phyloP scores from a whole-genome alignment of 2,888 invertebrate genomes.

The Psylliodes chrysocephalus region DNA sequence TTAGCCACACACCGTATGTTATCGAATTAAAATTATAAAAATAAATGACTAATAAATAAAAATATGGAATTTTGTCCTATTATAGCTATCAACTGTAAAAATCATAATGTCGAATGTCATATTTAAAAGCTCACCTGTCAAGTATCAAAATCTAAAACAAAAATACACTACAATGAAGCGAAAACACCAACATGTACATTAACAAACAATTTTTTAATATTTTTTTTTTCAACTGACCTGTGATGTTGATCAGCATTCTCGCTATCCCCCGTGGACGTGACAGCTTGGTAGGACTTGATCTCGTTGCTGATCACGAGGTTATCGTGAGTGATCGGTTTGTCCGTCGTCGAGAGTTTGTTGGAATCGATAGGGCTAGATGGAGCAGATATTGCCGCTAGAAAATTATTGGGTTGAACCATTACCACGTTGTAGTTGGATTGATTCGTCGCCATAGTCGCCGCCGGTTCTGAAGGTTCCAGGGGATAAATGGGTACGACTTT shows the following conservation, averaged over 20 bases:
- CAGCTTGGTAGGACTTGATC: conserved; percentile 30
- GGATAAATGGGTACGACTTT: conserved; percentile 39
- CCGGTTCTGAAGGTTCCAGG: conserved; percentile 28
- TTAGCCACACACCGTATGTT: too few relatives aligned
- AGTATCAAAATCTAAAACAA: too few relatives aligned
- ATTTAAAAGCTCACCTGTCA: too few relatives aligned
- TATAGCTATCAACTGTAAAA: too few relatives aligned
- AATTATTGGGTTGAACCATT: conserved; percentile 62
- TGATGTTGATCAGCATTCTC: conserved; percentile 43
- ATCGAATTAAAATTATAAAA: too few relatives aligned
- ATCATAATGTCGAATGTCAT: too few relatives aligned
- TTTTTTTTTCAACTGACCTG: conserved; percentile 8
- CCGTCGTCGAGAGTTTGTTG: conserved; percentile 30
- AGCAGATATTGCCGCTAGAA: conserved; percentile 47
- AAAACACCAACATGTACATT: too few relatives aligned
- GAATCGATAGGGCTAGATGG: conserved; percentile 41
- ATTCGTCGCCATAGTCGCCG: conserved; percentile 26
- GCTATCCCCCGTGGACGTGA: conserved; percentile 30
- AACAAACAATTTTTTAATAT: too few relatives aligned
- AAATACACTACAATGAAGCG: too few relatives aligned
- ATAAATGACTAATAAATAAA: too few relatives aligned
- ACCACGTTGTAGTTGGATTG: conserved; percentile 51
- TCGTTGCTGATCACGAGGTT: conserved; percentile 28
- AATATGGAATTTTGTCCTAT: too few relatives aligned
- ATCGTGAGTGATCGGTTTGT: conserved; percentile 22